These are phyloP conservation scores for Otocyon megalotis DNA, from an alignment of 2,113 vertebrate species.

Conservation along the genomic window DNA sequence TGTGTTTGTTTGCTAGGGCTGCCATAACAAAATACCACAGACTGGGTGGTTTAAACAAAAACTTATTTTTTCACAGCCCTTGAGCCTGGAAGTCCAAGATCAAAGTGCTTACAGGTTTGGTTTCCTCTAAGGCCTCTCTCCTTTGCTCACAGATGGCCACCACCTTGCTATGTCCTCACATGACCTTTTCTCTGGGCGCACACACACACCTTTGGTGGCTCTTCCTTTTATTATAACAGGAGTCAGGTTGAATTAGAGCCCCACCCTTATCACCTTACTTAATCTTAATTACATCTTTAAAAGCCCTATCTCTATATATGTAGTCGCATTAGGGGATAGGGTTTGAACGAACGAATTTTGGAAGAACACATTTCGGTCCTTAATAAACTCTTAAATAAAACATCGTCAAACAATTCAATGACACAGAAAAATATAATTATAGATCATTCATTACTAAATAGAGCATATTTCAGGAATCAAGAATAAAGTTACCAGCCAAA, in stretches of 20 bases:
- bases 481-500: background rate
- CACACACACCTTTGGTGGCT: background rate
- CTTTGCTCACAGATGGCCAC: background rate
- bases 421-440: background rate
- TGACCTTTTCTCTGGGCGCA: background rate
- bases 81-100: background rate
- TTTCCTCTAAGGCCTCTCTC: background rate
- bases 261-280: background rate
- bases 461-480: background rate
- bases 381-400: background rate
- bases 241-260: background rate
- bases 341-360: background rate
- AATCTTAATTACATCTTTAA: background rate
- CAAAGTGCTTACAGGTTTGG: background rate
- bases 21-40: background rate
- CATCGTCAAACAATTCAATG: background rate
- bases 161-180: background rate
- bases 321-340: background rate
- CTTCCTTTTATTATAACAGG: background rate
- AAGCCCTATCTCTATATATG: background rate
- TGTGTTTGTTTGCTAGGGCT: background rate
- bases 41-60: background rate
- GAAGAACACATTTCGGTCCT: background rate
- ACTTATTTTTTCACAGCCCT: background rate
- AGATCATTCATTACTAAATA: background rate